Percentiles rank a stretch among this genome's conserved stretches.
These are phyloP conservation scores for crab-eating macaque (Macaca fascicularis) DNA, from an alignment of 2,113 vertebrate genomes.

Conservation along the genomic window DNA sequence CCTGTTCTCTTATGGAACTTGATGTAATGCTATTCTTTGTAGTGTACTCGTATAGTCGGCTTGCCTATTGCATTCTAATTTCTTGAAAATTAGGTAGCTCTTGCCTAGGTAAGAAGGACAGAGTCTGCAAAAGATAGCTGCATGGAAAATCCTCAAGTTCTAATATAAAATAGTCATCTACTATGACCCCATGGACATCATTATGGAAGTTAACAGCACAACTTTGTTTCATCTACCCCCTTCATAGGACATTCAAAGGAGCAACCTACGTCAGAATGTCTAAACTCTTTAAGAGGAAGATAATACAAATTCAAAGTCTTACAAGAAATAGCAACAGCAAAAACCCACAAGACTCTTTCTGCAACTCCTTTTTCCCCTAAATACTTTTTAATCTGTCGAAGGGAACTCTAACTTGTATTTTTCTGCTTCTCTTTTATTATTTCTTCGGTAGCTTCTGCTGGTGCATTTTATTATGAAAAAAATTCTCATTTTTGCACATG, in stretches of 20 bases:
- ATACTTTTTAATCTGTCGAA: not conserved
- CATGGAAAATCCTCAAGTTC: not conserved
- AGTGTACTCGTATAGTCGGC: not conserved
- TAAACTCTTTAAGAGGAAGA: not conserved
- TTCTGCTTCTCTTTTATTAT: constrained; percentile 28
- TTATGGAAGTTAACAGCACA: not conserved
- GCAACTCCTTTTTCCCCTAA: not conserved
- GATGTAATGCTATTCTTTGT: not conserved
- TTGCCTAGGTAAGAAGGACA: not conserved
- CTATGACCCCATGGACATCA: not conserved
- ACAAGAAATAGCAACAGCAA: not conserved
- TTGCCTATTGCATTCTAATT: not conserved
- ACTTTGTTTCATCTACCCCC: not conserved
- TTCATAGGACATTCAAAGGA: not conserved
- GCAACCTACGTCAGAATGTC: not conserved
- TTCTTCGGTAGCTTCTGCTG: constrained; percentile 14
- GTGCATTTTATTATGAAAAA: constrained; percentile 60
- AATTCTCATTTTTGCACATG: constrained; percentile 55
- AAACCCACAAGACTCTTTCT: not conserved
- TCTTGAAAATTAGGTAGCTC: not conserved
- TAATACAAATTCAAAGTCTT: not conserved
- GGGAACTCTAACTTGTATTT: not conserved
- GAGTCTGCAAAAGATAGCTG: not conserved
- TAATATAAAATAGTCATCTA: not conserved
- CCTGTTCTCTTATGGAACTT: not conserved